Percentiles rank a stretch among this genome's conserved stretches.
These are phyloP conservation scores for Muscidifurax raptorellus DNA, from an alignment of 1,140 invertebrate species.

Conservation along the genomic window DNA sequence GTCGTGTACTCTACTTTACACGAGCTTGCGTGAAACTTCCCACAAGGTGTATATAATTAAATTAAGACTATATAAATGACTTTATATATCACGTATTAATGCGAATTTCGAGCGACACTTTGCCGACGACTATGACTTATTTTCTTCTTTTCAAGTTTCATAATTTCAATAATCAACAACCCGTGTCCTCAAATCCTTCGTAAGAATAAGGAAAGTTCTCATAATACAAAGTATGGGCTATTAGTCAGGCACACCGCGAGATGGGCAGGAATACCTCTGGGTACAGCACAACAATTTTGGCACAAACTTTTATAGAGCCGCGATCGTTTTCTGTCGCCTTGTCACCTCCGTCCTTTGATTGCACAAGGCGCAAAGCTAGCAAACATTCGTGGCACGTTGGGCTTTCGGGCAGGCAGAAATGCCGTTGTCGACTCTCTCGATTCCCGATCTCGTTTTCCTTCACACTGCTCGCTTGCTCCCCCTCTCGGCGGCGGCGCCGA, in stretches of 20 bases:
- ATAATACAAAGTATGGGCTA: not conserved
- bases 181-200: not conserved
- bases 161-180: not conserved
- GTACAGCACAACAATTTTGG: too few relatives aligned
- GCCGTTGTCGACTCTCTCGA: slow-evolving; percentile 27
- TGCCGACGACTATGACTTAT: too few relatives aligned
- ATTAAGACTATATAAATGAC: not conserved
- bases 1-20: too few relatives aligned
- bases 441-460: slow-evolving; percentile 40
- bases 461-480: not conserved
- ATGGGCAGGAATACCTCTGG: too few relatives aligned
- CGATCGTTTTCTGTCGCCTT: not conserved
- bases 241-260: not conserved
- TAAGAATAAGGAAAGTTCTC: not conserved
- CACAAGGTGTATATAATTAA: not conserved
- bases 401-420: slow-evolving; percentile 23
- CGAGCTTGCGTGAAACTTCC: too few relatives aligned
- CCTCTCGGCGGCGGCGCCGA: not conserved
- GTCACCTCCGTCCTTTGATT: not conserved
- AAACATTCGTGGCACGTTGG: slow-evolving; percentile 41
- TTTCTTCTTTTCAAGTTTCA: too few relatives aligned
- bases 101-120: too few relatives aligned
- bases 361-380: slow-evolving; percentile 21
- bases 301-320: slow-evolving; percentile 19
- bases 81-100: too few relatives aligned